A percentile compares a stretch with the other conserved stretches of the same genome.
Conservation (phyloP, 1,140 invertebrate species). For the Homalodisca vitripennis region DNA sequence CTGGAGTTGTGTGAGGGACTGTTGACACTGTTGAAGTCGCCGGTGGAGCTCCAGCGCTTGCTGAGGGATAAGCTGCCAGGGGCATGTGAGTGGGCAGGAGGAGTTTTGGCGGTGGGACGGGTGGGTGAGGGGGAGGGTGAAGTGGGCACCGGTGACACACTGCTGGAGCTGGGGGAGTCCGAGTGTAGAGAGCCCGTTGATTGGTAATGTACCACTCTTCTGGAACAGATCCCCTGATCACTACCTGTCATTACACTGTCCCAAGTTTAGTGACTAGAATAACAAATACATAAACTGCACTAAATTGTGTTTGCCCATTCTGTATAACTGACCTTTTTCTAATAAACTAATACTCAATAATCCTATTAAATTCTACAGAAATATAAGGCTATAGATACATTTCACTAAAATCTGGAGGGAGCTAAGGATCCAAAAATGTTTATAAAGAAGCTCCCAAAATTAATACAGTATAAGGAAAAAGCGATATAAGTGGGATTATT, state of each 20-base stretch:
- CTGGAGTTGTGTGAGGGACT: slow-evolving; percentile 50
- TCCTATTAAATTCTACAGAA: too few relatives aligned
- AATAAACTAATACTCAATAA: too few relatives aligned
- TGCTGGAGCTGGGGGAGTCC: slow-evolving; percentile 79
- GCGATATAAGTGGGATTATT: too few relatives aligned
- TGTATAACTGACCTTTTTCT: too few relatives aligned
- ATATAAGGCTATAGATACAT: too few relatives aligned
- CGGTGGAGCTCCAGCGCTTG: slow-evolving; percentile 83
- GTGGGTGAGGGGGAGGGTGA: slow-evolving; percentile 77
- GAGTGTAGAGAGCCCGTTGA: slow-evolving; percentile 83
- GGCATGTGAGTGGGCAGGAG: slow-evolving; percentile 52
- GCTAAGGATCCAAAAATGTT: too few relatives aligned
- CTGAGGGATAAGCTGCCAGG: slow-evolving; percentile 68
- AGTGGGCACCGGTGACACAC: slow-evolving; percentile 72
- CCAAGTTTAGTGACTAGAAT: too few relatives aligned
- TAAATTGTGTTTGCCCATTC: too few relatives aligned
- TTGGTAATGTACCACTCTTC: slow-evolving; percentile 76
- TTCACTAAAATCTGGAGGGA: too few relatives aligned
- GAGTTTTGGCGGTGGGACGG: slow-evolving; percentile 54
- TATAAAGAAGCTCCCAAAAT: too few relatives aligned
- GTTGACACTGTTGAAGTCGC: slow-evolving; percentile 61
- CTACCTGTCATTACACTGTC: neutral
- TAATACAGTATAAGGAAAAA: too few relatives aligned
- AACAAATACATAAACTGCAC: too few relatives aligned
- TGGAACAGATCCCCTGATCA: slow-evolving; percentile 44